Percentiles rank a stretch among this genome's conserved stretches.
Evolutionary conservation across 2,888 invertebrate genomes (phyloP).

Genomic region (Sarcophaga variegata): DNA sequence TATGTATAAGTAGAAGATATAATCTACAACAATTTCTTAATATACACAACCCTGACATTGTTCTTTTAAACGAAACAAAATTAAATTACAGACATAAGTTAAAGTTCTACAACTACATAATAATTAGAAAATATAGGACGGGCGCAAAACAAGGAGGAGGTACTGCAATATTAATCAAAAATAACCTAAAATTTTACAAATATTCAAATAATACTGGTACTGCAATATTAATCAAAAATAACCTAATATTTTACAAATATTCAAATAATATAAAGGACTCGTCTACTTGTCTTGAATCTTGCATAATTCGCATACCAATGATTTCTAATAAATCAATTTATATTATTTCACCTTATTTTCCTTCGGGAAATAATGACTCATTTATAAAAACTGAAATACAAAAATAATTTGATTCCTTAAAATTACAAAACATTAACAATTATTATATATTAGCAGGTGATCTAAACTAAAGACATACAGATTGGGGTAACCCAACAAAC

Average conservation of each 20-base stretch:
- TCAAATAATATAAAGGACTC: no score
- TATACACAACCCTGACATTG: not conserved
- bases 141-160: not conserved
- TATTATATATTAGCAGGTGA: no score
- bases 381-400: no score
- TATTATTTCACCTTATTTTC: not conserved
- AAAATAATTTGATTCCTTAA: no score
- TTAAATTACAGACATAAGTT: not conserved
- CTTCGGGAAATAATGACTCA: no score
- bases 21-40: slow-evolving; percentile 9
- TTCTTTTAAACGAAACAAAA: not conserved
- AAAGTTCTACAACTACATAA: not conserved
- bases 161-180: slow-evolving; percentile 3
- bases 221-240: slow-evolving; percentile 5
- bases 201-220: not conserved
- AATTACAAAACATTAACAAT: no score
- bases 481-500: slow-evolving; percentile 24
- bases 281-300: not conserved
- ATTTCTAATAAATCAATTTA: not conserved
- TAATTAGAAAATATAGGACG: not conserved
- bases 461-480: not conserved
- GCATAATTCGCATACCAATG: slow-evolving; percentile 4
- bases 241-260: not conserved
- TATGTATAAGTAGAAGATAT: not conserved
- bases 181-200: slow-evolving; percentile 1